A percentile compares a stretch with the other conserved stretches of the same genome.
Conservation (phyloP, 2,888 invertebrate species). For the Trachelus iudaicus region DNA sequence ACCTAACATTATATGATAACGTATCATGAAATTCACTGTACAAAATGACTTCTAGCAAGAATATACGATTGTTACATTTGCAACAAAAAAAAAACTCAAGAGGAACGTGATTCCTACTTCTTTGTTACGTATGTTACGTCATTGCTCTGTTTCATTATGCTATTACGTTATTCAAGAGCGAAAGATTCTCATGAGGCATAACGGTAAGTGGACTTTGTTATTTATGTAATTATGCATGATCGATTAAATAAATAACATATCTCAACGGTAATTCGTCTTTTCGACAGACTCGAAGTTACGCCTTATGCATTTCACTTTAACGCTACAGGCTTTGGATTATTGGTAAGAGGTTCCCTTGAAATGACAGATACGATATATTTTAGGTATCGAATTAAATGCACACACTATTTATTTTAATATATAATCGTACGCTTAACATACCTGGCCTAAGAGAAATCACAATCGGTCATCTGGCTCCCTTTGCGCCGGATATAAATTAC, state of each 20-base stretch:
- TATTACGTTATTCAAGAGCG: too few species aligned
- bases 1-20: constrained; percentile 7
- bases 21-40: constrained; percentile 11
- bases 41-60: constrained; percentile 43
- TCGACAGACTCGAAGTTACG: too few species aligned
- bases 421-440: constrained; percentile 63
- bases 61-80: constrained; percentile 60
- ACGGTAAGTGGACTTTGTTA: too few species aligned
- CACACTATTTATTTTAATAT: constrained; percentile 65
- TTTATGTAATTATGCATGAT: too few species aligned
- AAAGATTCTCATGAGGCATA: too few species aligned
- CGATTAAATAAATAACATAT: too few species aligned
- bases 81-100: constrained; percentile 31
- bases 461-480: constrained; percentile 47
- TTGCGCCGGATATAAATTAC: constrained; percentile 54
- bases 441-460: constrained; percentile 62
- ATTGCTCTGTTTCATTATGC: too few species aligned
- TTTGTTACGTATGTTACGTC: too few species aligned
- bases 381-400: constrained; percentile 49
- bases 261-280: too few species aligned
- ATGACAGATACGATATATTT: background rate
- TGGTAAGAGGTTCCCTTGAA: background rate
- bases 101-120: too few species aligned
- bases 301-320: too few species aligned
- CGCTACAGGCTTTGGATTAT: too few species aligned